phyloP scores from a whole-genome alignment of 1,140 invertebrate species.

The Oreohelix idahoensis region DNA sequence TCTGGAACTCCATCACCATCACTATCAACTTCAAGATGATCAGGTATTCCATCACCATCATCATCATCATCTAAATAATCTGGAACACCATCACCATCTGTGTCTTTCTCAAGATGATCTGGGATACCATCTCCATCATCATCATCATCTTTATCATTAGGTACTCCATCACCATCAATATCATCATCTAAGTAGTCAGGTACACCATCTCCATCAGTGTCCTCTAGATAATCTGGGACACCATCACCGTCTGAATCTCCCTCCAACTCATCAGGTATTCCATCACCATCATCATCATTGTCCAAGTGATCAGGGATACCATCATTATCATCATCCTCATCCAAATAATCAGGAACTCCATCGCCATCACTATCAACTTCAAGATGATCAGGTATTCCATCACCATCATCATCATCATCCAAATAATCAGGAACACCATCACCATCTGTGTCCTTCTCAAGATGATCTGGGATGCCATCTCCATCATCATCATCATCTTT shows the following conservation, averaged over 20 bases:
- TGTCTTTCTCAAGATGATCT: slow-evolving; percentile 57
- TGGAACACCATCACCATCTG: slow-evolving; percentile 56
- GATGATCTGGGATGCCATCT: too few relatives aligned
- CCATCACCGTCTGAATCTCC: slow-evolving; percentile 56
- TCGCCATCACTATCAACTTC: slow-evolving; percentile 56
- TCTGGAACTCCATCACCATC: slow-evolving; percentile 67
- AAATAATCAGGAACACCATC: too few relatives aligned
- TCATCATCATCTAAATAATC: slow-evolving; percentile 58
- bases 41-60: slow-evolving; percentile 68
- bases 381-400: too few relatives aligned
- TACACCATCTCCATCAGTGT: slow-evolving; percentile 60
- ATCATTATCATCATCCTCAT: slow-evolving; percentile 58
- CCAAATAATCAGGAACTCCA: slow-evolving; percentile 45
- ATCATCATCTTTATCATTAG: slow-evolving; percentile 61
- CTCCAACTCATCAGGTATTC: slow-evolving; percentile 52
- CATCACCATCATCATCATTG: slow-evolving; percentile 63
- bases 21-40: slow-evolving; percentile 53
- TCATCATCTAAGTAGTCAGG: slow-evolving; percentile 59
- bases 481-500: slow-evolving; percentile 60
- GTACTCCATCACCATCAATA: slow-evolving; percentile 62
- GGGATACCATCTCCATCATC: slow-evolving; percentile 59
- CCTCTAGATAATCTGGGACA: slow-evolving; percentile 55
- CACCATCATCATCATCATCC: too few relatives aligned
- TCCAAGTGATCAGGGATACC: slow-evolving; percentile 61
- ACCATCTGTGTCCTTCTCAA: too few relatives aligned